These are phyloP conservation scores for Sciaenops ocellatus DNA, from an alignment of 2,797 vertebrate species.

Conservation along the genomic window DNA sequence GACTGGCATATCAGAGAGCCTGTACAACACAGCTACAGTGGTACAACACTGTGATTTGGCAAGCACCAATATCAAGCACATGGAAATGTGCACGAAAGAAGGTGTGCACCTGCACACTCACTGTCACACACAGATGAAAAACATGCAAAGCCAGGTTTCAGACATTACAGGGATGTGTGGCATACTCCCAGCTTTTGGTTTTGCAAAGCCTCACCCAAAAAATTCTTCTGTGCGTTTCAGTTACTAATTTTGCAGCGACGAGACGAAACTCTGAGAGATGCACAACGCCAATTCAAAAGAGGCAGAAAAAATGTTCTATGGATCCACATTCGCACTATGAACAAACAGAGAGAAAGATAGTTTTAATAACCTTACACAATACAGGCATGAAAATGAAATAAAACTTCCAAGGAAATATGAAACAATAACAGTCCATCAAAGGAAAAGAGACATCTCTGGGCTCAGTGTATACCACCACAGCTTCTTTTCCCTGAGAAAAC, in stretches of 20 bases:
- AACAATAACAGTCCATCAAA: constrained; percentile 29
- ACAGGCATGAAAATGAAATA: constrained; percentile 24
- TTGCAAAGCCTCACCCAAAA: constrained; percentile 16
- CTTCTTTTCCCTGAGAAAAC: constrained; percentile 19
- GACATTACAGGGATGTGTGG: constrained; percentile 22
- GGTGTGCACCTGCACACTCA: constrained; percentile 6
- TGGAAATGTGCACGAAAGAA: constrained; percentile 14
- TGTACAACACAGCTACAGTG: constrained; percentile 38
- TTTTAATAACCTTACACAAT: constrained; percentile 34
- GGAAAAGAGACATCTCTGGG: constrained; percentile 7
- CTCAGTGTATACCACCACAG: constrained; percentile 9
- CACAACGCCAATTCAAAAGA: constrained; percentile 15
- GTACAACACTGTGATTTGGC: constrained; percentile 55
- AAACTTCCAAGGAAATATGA: not conserved
- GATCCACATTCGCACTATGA: constrained; percentile 10
- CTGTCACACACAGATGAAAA: constrained; percentile 47
- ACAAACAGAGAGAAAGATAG: constrained; percentile 6
- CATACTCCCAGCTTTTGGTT: constrained; percentile 31
- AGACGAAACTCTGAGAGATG: not conserved
- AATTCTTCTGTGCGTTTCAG: constrained; percentile 11
- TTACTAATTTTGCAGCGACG: constrained; percentile 14
- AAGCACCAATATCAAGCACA: constrained; percentile 42
- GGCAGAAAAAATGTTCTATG: constrained; percentile 7
- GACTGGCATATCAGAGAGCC: constrained; percentile 71
- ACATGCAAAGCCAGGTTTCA: constrained; percentile 41